These are phyloP conservation scores for Synergus japonicus DNA, from an alignment of 2,888 invertebrate genomes.

Conservation along the genomic window DNA sequence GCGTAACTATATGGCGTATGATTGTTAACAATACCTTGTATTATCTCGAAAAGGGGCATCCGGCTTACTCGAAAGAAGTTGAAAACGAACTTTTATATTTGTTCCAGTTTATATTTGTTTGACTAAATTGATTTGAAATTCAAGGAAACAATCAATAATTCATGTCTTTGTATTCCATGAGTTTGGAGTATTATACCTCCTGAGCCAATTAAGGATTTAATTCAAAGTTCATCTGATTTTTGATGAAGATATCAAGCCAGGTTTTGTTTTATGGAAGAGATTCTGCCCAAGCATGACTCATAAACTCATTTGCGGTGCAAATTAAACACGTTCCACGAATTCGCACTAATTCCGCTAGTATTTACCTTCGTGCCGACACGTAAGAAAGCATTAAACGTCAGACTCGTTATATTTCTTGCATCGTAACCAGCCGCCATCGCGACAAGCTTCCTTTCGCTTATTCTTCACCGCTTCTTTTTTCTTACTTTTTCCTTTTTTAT, in stretches of 20 bases:
- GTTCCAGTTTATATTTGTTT: no score
- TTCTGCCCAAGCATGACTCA: background rate
- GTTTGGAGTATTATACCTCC: background rate
- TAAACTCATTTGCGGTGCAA: constrained; percentile 27
- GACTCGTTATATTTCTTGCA: constrained; percentile 64
- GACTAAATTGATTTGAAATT: no score
- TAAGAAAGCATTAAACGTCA: constrained; percentile 58
- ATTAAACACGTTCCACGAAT: constrained; percentile 27
- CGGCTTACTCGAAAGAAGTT: background rate
- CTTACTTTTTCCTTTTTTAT: constrained; percentile 14
- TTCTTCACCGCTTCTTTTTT: background rate
- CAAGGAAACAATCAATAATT: no score
- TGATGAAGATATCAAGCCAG: background rate
- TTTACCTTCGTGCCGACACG: constrained; percentile 50
- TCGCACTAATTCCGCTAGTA: constrained; percentile 33
- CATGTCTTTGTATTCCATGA: no score
- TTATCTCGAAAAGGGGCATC: constrained; percentile 23
- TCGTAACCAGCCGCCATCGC: constrained; percentile 51
- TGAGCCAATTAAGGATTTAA: background rate
- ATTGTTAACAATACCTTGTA: constrained; percentile 30
- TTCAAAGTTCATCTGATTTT: background rate
- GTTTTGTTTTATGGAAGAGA: background rate
- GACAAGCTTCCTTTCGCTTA: constrained; percentile 46
- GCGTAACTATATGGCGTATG: constrained; percentile 25
- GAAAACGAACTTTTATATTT: background rate